A percentile compares a stretch with the other conserved stretches of the same genome.
Conservation (phyloP, 1,140 invertebrate genomes). For the Cotesia chilonis region DNA sequence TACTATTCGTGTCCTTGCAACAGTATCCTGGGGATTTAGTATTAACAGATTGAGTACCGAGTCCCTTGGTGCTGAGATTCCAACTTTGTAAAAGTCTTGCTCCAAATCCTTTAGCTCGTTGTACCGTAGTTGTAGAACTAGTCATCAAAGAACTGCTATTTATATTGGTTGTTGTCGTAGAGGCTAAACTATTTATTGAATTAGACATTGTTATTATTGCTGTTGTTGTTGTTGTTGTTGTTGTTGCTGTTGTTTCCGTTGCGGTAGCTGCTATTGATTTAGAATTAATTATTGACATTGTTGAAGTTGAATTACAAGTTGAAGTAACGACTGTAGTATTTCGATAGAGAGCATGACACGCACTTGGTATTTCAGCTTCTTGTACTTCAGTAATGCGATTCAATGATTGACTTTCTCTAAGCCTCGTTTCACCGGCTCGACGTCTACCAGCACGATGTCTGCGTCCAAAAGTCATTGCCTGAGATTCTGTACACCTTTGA, state of each 20-base stretch:
- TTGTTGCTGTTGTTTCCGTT: too few species aligned
- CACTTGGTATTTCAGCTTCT: slow-evolving; percentile 66
- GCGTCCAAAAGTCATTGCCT: slow-evolving; percentile 56
- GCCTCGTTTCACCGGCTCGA: slow-evolving; percentile 72
- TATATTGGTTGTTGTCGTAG: slow-evolving; percentile 30
- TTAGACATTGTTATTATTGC: too few species aligned
- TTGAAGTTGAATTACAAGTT: slow-evolving; percentile 38
- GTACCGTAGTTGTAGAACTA: slow-evolving; percentile 48
- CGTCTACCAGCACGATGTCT: slow-evolving; percentile 69
- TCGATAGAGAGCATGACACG: slow-evolving; percentile 53
- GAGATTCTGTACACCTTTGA: slow-evolving; percentile 55
- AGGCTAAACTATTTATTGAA: slow-evolving; percentile 36
- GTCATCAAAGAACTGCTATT: slow-evolving; percentile 5
- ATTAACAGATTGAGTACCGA: slow-evolving; percentile 22
- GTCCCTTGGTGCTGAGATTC: slow-evolving; percentile 45
- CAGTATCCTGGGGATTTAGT: slow-evolving; percentile 24
- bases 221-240: too few species aligned
- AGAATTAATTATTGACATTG: slow-evolving; percentile 2
- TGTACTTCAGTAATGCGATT: slow-evolving; percentile 84
- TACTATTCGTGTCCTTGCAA: not conserved
- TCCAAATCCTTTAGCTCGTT: slow-evolving; percentile 63
- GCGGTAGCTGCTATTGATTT: too few species aligned
- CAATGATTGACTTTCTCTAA: slow-evolving; percentile 81
- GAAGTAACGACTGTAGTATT: slow-evolving; percentile 46
- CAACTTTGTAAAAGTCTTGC: slow-evolving; percentile 62